Evolutionary conservation across 2,888 invertebrate genomes (phyloP).

Genomic region (Crepidodera aurea): DNA sequence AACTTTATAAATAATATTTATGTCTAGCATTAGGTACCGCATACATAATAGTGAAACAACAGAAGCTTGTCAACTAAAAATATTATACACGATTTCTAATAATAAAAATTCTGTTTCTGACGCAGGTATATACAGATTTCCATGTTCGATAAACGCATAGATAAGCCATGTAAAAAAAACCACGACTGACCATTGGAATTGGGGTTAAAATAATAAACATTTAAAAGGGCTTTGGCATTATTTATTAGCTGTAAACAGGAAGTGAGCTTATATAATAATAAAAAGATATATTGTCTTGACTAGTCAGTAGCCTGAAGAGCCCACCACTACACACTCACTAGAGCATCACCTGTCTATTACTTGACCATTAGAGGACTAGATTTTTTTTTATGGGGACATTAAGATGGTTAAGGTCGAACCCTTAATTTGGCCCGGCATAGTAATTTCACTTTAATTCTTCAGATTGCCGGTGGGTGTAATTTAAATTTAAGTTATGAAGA

Average conservation of each 20-base stretch:
- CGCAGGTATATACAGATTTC: no score
- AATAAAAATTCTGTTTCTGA: no score
- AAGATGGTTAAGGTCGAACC: slow-evolving; percentile 4
- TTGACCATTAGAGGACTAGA: neutral
- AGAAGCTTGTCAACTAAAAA: no score
- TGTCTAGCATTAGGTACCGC: no score
- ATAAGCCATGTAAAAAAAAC: neutral
- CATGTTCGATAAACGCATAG: neutral
- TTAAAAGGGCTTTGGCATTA: slow-evolving; percentile 6
- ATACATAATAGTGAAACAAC: no score
- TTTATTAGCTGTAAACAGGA: slow-evolving; percentile 16
- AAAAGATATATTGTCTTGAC: neutral
- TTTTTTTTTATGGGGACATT: slow-evolving; percentile 8
- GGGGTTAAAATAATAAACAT: slow-evolving; percentile 7
- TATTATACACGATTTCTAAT: no score
- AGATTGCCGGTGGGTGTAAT: neutral
- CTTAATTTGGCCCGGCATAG: slow-evolving; percentile 1
- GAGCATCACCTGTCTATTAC: slow-evolving; percentile 11
- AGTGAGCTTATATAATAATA: slow-evolving; percentile 7
- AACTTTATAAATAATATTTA: no score
- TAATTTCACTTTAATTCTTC: slow-evolving; percentile 1
- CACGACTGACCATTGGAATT: slow-evolving; percentile 1
- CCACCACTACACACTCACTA: neutral
- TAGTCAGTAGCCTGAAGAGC: neutral
- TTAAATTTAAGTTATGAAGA: slow-evolving; percentile 1